Conservation (phyloP, 2,888 invertebrate genomes). For the Marronus borbonicus region DNA sequence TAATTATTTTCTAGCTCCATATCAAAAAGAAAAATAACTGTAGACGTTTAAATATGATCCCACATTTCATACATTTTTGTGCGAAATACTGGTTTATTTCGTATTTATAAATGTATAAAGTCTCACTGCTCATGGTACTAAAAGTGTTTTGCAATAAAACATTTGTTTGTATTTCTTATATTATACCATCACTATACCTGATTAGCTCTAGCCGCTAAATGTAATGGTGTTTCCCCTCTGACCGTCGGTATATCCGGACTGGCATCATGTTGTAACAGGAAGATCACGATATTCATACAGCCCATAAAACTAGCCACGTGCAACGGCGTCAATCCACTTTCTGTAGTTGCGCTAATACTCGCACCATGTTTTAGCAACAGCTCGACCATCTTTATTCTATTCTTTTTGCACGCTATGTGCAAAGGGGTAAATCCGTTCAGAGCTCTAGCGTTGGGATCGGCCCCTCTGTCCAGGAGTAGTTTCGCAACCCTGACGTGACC, state of each 20-base stretch:
- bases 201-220: slow-evolving; percentile 96
- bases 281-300: slow-evolving; percentile 98
- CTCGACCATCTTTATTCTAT: slow-evolving; percentile 96
- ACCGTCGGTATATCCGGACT: slow-evolving; percentile 96
- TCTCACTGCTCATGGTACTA: too few species aligned
- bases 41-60: too few species aligned
- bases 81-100: too few species aligned
- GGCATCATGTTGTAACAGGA: slow-evolving; percentile 93
- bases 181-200: slow-evolving; percentile 73
- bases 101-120: too few species aligned
- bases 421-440: slow-evolving; percentile 98
- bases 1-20: too few species aligned
- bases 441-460: slow-evolving; percentile 97
- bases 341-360: slow-evolving; percentile 82
- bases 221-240: slow-evolving; percentile 96
- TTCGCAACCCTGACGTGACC: slow-evolving; percentile 95
- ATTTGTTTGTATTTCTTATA: background rate
- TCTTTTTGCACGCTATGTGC: slow-evolving; percentile 99
- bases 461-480: slow-evolving; percentile 91
- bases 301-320: slow-evolving; percentile 99
- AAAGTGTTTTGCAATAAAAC: too few species aligned
- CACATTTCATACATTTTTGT: too few species aligned
- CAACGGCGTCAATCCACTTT: slow-evolving; percentile 92
- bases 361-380: slow-evolving; percentile 96
- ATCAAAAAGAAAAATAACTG: too few species aligned